phyloP scores from a whole-genome alignment of 1,140 invertebrate genomes.

The Aphelinus certus region DNA sequence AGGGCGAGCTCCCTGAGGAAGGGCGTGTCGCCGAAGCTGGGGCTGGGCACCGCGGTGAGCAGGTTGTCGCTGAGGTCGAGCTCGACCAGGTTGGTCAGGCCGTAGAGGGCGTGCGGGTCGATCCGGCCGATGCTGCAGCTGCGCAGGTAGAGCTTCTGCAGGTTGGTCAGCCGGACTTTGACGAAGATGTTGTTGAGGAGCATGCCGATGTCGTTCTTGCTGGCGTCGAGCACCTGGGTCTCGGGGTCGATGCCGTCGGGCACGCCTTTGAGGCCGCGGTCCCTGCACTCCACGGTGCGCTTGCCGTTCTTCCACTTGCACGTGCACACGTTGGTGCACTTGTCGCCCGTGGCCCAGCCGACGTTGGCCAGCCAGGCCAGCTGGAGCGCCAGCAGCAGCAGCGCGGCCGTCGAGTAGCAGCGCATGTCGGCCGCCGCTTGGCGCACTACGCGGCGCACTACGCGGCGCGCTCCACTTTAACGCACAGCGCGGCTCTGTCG shows the following conservation, averaged over 20 bases:
- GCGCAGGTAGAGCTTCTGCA: conserved; percentile 85
- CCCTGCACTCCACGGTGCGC: conserved; percentile 87
- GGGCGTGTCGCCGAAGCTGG: conserved; percentile 79
- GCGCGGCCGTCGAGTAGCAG: conserved; percentile 18
- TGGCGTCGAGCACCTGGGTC: conserved; percentile 90
- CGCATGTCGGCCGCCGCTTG: neutral
- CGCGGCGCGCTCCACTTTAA: too few relatives aligned
- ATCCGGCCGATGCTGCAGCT: conserved; percentile 86
- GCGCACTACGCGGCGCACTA: too few relatives aligned
- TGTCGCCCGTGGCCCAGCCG: conserved; percentile 51
- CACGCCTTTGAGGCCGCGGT: conserved; percentile 81
- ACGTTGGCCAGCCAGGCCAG: conserved; percentile 22
- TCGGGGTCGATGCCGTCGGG: conserved; percentile 84
- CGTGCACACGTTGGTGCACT: conserved; percentile 80
- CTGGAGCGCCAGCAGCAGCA: conserved; percentile 26
- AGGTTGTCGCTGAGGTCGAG: conserved; percentile 87
- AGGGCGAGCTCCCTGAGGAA: conserved; percentile 83
- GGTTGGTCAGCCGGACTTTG: conserved; percentile 80
- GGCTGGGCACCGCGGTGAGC: conserved; percentile 79
- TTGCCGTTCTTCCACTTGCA: conserved; percentile 95
- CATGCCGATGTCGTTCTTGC: conserved; percentile 85
- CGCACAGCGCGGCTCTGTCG: too few relatives aligned
- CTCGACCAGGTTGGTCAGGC: conserved; percentile 87
- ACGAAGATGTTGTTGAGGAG: conserved; percentile 83
- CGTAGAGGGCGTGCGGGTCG: conserved; percentile 81